Conservation (phyloP, 2,797 vertebrate species). For the Gambusia yucatana region DNA sequence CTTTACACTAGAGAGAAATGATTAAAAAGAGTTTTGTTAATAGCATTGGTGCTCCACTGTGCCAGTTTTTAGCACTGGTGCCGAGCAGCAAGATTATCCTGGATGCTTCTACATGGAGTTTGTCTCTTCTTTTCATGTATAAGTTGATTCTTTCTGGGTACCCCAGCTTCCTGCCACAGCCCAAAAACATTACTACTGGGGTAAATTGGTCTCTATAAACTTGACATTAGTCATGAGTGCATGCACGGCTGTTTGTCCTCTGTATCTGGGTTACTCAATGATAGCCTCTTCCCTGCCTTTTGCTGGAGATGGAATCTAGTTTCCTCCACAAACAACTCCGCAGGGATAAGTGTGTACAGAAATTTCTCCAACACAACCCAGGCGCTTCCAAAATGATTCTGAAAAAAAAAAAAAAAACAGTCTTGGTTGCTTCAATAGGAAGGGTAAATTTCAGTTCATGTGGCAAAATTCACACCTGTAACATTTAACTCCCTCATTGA, state of each 20-base stretch:
- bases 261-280: neutral
- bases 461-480: neutral
- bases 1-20: neutral
- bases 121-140: neutral
- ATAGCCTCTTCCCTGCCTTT: neutral
- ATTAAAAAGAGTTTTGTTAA: neutral
- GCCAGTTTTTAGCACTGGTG: neutral
- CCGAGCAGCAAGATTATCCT: neutral
- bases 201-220: neutral
- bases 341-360: neutral
- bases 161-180: neutral
- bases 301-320: neutral
- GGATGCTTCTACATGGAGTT: neutral
- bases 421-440: neutral
- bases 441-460: neutral
- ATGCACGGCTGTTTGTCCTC: neutral
- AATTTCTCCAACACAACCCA: neutral
- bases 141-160: neutral
- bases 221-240: too few relatives aligned
- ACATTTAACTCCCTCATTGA: neutral
- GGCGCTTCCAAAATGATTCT: neutral
- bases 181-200: neutral
- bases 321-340: neutral
- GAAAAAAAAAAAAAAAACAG: neutral
- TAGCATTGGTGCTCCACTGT: neutral